These are phyloP conservation scores for Ectropis crepuscularia DNA, from an alignment of 2,888 invertebrate species.

Conservation along the genomic window DNA sequence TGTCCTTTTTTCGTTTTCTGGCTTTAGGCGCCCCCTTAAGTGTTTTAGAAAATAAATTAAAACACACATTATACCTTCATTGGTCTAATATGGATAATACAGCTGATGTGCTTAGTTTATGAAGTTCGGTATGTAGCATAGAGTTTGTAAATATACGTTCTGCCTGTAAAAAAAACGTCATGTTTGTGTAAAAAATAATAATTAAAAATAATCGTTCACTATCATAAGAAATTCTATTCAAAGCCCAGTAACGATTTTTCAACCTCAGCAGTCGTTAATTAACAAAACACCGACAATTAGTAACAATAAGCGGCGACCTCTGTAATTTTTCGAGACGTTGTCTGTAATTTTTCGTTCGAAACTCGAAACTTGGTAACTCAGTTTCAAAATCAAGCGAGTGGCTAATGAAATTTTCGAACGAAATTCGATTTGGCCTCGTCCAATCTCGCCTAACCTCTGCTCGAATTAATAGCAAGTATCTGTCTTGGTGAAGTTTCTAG, in stretches of 20 bases:
- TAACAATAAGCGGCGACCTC: slow-evolving; percentile 12
- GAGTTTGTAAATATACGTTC: no score
- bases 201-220: no score
- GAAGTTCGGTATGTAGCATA: no score
- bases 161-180: no score
- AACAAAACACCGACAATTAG: slow-evolving; percentile 27
- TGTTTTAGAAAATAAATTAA: no score
- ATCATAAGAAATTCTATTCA: no score
- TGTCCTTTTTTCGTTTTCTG: no score
- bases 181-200: no score
- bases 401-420: slow-evolving; percentile 44
- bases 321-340: slow-evolving; percentile 27
- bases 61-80: no score
- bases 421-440: slow-evolving; percentile 41
- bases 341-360: slow-evolving; percentile 32
- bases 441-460: slow-evolving; percentile 37
- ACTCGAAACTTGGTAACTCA: slow-evolving; percentile 39
- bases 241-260: neutral
- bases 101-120: no score
- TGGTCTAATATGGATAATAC: no score
- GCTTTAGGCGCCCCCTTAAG: no score
- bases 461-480: slow-evolving; percentile 40
- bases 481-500: slow-evolving; percentile 34
- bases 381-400: slow-evolving; percentile 41
- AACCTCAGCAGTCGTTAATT: slow-evolving; percentile 14